These are phyloP conservation scores for Amblyjoppa fuscipennis DNA, from an alignment of 2,888 invertebrate species.

Conservation along the genomic window DNA sequence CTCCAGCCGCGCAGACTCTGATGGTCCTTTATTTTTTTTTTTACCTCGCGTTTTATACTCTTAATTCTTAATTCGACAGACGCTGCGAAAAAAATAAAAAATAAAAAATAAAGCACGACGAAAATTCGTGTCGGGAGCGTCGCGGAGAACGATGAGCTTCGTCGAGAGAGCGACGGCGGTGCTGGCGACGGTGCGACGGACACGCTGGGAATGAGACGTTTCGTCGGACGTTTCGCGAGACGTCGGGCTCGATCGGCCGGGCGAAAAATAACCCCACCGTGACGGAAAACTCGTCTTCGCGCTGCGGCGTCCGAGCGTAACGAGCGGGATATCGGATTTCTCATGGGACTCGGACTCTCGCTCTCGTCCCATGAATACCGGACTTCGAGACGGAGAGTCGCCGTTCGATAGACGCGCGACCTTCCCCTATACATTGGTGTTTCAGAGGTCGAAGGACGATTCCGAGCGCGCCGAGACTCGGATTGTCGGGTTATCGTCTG, in stretches of 20 bases:
- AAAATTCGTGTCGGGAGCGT: too few species aligned
- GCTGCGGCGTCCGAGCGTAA: constrained; percentile 68
- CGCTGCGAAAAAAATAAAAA: not conserved
- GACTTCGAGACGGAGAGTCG: not conserved
- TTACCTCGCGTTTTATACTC: constrained; percentile 33
- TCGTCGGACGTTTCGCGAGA: not conserved
- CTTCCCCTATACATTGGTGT: not conserved
- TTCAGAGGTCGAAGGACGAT: not conserved
- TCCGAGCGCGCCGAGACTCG: not conserved
- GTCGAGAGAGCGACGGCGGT: not conserved
- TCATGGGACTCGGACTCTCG: constrained; percentile 75
- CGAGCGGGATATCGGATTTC: constrained; percentile 77
- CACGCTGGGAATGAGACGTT: not conserved
- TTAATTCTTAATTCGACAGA: constrained; percentile 42
- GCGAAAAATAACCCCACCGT: constrained; percentile 59
- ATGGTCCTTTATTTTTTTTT: constrained; percentile 40
- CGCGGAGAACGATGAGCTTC: not conserved
- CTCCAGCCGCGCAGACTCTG: constrained; percentile 2
- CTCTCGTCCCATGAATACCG: constrained; percentile 72
- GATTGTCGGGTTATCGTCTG: not conserved
- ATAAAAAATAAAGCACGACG: too few species aligned
- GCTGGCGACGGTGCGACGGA: not conserved
- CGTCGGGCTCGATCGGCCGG: not conserved
- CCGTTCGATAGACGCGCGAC: not conserved
- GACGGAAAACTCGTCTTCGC: constrained; percentile 68